These are phyloP conservation scores for Elaphurus davidianus DNA, from an alignment of 2,113 vertebrate genomes.

Conservation along the genomic window DNA sequence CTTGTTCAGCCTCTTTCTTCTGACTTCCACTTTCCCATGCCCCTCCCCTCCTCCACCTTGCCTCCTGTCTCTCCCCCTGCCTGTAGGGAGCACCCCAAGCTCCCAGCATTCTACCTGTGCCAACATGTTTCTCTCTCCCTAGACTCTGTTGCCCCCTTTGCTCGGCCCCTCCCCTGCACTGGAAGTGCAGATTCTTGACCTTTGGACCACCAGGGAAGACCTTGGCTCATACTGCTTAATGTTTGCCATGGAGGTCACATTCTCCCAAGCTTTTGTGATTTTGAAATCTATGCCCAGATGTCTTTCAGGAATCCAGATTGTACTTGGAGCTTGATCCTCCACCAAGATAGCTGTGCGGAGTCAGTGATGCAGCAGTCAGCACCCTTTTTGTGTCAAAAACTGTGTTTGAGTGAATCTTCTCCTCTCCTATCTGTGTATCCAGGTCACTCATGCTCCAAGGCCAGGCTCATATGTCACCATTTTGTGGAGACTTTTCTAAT, in stretches of 20 bases:
- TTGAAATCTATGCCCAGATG: neutral
- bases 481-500: neutral
- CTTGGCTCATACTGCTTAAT: neutral
- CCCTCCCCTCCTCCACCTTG: fast-evolving
- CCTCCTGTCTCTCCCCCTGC: neutral
- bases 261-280: neutral
- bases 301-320: neutral
- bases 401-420: neutral
- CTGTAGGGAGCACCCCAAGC: fast-evolving
- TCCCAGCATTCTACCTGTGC: neutral
- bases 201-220: neutral
- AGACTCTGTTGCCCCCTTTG: neutral
- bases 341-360: neutral
- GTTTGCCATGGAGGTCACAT: neutral
- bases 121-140: neutral
- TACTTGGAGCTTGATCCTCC: neutral
- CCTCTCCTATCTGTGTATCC: neutral
- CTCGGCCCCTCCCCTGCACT: neutral
- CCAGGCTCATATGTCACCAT: neutral
- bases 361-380: neutral
- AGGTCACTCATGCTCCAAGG: neutral
- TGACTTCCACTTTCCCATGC: fast-evolving
- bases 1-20: neutral
- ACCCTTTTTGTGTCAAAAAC: neutral
- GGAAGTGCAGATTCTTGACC: neutral